Base-by-base conservation (phyloP, 2,797 vertebrate genomes). In the Antrozous pallidus region DNA sequence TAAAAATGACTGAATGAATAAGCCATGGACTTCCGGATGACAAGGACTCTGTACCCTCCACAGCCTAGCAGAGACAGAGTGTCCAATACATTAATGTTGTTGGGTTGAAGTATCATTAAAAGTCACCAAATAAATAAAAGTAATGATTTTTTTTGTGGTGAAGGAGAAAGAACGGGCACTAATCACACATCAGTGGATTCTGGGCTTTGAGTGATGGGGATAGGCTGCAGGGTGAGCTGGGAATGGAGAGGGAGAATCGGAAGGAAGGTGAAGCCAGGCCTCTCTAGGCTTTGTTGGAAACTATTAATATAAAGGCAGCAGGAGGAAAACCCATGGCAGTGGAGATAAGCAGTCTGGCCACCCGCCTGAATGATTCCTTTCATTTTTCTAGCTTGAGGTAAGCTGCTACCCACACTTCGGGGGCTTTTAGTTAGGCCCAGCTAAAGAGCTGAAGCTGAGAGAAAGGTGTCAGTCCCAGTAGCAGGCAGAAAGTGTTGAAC, bases 81-180 rank as follows among this genome's bases (percentile, higher is more conserved):
- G 6, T 14, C 38, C 45, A 38, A 51, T 31, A 69, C 73, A 88
- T 83, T 91, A 71, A 89, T 42, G 17, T 63, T 63, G 22, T 77
- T 28, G 18, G 26, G 22, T 13, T 51, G 75, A 85, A 0, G 40
- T 47, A 78, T 88, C 93, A 91, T 71, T 81, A 73, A 65, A 85
- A 96, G 40, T 92, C 70, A 86, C 40, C 45, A 74, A 94, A 84
- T 73, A 87, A 96, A 93, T 58, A 45, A 26, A 65, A 94, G 82
- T 18, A 88, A 90, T 65, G 24, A 74, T 36, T 7, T 47, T 17
- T 83, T 77, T 74, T 31, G 8, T 24, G 38, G 20, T 36, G 17
- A 75, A 65, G 4, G 9, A 18, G 28, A 40, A 70, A 89, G 61
- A 90, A 49, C 2, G 40, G 10, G 17, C 42, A 69, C 42, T 31